phyloP scores from a whole-genome alignment of 2,113 vertebrate genomes.

The Strix uralensis region DNA sequence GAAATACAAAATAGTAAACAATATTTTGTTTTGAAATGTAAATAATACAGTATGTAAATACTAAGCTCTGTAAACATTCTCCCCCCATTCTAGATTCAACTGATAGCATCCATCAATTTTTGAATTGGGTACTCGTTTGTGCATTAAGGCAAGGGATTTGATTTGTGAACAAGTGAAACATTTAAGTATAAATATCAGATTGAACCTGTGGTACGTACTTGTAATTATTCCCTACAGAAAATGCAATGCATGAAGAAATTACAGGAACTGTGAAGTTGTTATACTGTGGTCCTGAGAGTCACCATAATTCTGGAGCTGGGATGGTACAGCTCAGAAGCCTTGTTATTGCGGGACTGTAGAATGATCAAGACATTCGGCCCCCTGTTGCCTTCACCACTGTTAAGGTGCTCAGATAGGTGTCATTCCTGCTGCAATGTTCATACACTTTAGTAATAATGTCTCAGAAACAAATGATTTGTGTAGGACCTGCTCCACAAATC shows the following conservation, averaged over 20 bases:
- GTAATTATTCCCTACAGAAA: not conserved
- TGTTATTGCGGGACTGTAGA: not conserved
- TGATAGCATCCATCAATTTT: fast-evolving
- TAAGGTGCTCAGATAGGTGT: fast-evolving
- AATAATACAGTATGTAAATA: not conserved
- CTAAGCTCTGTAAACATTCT: not conserved
- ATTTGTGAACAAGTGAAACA: not conserved
- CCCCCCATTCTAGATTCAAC: not conserved
- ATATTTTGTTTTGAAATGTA: not conserved
- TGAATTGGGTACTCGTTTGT: not conserved
- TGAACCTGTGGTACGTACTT: not conserved
- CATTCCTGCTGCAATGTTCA: not conserved
- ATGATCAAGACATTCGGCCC: not conserved
- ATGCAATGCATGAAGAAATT: not conserved
- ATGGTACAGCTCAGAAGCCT: not conserved
- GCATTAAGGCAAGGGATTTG: not conserved
- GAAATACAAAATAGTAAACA: not conserved
- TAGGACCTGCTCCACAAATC: not conserved
- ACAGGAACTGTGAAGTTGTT: not conserved
- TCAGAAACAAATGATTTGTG: not conserved
- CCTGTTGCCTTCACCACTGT: not conserved
- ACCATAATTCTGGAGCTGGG: not conserved
- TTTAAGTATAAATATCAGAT: not conserved
- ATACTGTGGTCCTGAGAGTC: not conserved
- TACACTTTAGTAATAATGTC: too few relatives aligned